Evolutionary conservation across 1,140 invertebrate genomes (phyloP), one percentile per base, ranked within the genome.

Genomic region (Drosophila repletoides): DNA sequence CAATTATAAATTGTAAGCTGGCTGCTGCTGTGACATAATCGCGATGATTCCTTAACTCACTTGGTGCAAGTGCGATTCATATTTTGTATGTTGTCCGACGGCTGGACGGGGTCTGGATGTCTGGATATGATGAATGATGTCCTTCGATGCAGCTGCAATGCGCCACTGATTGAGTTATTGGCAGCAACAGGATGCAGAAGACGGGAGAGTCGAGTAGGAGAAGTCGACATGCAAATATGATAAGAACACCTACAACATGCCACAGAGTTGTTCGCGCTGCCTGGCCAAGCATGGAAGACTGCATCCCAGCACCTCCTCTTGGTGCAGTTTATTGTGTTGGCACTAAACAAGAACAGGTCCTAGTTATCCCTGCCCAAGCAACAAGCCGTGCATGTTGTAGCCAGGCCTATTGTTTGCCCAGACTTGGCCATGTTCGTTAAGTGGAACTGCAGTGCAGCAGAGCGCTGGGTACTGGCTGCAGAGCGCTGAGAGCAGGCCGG

Each of bases 1-100:
- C 79, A 83, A 83, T 83, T 83, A 83, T 83, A 83, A 83, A 83
- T 83, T 84, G 79, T 86, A 84, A 83, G 55, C 70, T 84, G 46
- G 56, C 19, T 77, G 73, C 77, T 46, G 64, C 73, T 70, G 73
- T 83, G 79, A 83, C 79, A 83, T 83, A 83, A 83, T 83, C 79
- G 80, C 80, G 80, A 60, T 84, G 79, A 83, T 79, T 66, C 65
- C 73, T 36, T 58, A 81, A 81, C 63, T 71, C 65, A 71, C 56
- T 60, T 22, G 33, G 43, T 12, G 29, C 46, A 71, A 71, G 72
- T 81, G 79, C 63, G 69, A 79, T 84, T 83, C 83, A 84, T 83
- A 83, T 83, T 83, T 84, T 84, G 21, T n/a, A 2, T 12, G 29
- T 40, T 12, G n/a, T 19, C 45, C 10, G 19, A 6, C 2, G 3